Evolutionary conservation across 2,113 vertebrate species (phyloP), one percentile per base, ranked within the genome.

Genomic region (Rynchops niger): DNA sequence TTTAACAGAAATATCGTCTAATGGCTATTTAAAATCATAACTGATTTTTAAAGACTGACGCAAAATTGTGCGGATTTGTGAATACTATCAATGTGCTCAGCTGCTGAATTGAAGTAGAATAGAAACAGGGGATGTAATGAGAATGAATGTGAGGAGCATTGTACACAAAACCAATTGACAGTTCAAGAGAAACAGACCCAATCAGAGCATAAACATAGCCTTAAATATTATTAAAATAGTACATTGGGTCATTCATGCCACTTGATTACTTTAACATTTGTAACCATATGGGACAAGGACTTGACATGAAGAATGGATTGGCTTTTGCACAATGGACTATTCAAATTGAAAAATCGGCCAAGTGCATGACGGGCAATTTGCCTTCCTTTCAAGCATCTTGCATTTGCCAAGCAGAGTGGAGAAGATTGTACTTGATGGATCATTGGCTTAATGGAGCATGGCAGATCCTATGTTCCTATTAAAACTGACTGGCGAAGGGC

Each of bases 301-400:
- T 79, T 67, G 82, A 96, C 79, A n/a, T 91, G 96, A 95, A 56
- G 84, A 92, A 96, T 93, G 74, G 87, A 90, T 45, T 61, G 69
- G 49, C 79, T 94, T 91, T 71, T 94, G 87, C 92, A 94, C 90
- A 91, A 69, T 78, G 86, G 86, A 80, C 89, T 82, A 58, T 77
- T 89, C 78, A 71, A 90, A 82, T 53, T 78, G 92, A 55, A 86
- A 92, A 95, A 80, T 6, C 93, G 95, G 69, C 82, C 67, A 58
- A 53, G 36, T 61, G 72, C 40, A 63, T 32, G 45, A 86, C 1
- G 45, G 94, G 77, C 74, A 76, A 72, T 93, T 83, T 95, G 76
- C 78, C 67, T 94, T 94, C 94, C 74, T 86, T 59, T 88, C 89
- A 94, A 96, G 56, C 29, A 87, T 58, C 82, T 93, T 94, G 50